A percentile compares a stretch with the other conserved stretches of the same genome.
These are phyloP conservation scores for Chaetorhynchus papuensis DNA, from an alignment of 2,113 vertebrate species.

Conservation along the genomic window DNA sequence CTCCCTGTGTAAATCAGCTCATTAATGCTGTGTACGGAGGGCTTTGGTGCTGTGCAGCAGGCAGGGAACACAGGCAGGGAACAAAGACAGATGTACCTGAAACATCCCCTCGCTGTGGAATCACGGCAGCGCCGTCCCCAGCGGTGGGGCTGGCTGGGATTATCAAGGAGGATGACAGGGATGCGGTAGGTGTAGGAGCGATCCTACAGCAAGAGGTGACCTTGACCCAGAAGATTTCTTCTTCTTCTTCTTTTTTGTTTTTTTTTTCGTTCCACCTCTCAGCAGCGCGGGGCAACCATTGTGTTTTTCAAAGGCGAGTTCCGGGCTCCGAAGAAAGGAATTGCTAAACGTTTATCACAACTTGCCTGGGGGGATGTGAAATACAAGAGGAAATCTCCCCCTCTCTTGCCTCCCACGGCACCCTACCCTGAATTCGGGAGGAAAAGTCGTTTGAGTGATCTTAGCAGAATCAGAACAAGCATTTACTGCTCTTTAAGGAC, in stretches of 20 bases:
- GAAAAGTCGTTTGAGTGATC: neutral
- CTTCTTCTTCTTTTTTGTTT: neutral
- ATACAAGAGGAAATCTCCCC: neutral
- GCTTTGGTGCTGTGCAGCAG: neutral
- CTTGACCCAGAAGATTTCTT: neutral
- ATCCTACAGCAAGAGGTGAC: neutral
- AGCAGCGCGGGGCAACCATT: rapidly evolving
- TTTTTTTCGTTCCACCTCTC: neutral
- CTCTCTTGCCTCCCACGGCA: neutral
- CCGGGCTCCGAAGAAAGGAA: neutral
- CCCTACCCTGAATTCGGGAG: neutral
- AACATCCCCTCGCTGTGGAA: rapidly evolving
- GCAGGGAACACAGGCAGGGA: neutral
- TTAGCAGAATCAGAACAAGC: constrained; percentile 25
- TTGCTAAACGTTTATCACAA: neutral
- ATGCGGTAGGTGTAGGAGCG: rapidly evolving
- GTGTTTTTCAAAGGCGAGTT: neutral
- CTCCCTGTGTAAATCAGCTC: neutral
- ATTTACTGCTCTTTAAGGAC: constrained; percentile 52
- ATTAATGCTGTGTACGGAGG: rapidly evolving
- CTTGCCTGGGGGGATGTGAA: constrained; percentile 13
- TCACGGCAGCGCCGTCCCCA: rapidly evolving
- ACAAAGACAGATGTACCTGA: rapidly evolving
- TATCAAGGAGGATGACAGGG: neutral
- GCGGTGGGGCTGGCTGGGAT: neutral